Evolutionary conservation across 2,888 invertebrate species (phyloP).

Genomic region (Plutella xylostella): DNA sequence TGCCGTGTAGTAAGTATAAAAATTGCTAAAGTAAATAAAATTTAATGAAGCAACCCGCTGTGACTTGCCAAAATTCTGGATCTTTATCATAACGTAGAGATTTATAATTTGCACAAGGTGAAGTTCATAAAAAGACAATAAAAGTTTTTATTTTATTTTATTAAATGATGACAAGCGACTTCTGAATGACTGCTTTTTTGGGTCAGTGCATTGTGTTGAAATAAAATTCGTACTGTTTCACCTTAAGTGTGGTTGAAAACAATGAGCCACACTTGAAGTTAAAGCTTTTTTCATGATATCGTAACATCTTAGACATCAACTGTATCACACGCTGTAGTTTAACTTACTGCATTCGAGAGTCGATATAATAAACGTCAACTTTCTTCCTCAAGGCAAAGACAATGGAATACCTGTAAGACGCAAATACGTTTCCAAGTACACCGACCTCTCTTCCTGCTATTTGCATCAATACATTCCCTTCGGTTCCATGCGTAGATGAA

Average conservation of each 20-base stretch:
- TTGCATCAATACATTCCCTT: conserved; percentile 28
- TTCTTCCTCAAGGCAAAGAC: conserved; percentile 1
- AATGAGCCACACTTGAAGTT: too few species aligned
- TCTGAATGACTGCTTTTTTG: neutral
- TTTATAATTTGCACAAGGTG: neutral
- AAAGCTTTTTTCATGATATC: too few species aligned
- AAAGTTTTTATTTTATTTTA: neutral
- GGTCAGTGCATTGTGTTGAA: neutral
- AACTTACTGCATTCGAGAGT: too few species aligned
- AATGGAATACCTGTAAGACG: conserved; percentile 13
- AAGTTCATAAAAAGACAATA: conserved; percentile 1
- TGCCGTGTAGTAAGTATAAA: too few species aligned
- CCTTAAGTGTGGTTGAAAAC: too few species aligned
- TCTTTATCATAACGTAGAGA: neutral
- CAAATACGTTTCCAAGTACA: conserved; percentile 11
- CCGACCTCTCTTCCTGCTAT: conserved; percentile 21
- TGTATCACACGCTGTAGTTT: too few species aligned
- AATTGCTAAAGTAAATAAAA: neutral
- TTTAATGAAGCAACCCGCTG: neutral
- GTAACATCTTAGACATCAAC: too few species aligned
- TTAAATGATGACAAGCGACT: neutral
- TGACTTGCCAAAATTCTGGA: neutral
- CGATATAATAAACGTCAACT: neutral
- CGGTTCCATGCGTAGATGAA: conserved; percentile 35
- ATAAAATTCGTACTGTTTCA: too few species aligned